Percentiles rank a stretch among this genome's conserved stretches.
Evolutionary conservation across 2,888 invertebrate species (phyloP).

Genomic region (Mythimna vitellina): DNA sequence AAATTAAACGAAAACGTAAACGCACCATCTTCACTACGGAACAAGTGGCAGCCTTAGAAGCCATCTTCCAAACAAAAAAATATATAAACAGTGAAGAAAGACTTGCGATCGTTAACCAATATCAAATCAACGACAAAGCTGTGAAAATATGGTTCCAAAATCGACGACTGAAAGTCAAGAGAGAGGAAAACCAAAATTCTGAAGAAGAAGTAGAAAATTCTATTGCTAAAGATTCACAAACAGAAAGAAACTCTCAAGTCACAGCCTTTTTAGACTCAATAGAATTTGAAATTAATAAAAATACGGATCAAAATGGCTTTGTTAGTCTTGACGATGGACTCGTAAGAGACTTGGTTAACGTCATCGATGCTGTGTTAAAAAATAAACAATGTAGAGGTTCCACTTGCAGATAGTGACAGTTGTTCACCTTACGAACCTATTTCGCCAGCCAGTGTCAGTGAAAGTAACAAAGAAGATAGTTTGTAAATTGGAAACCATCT

Average conservation of each 20-base stretch:
- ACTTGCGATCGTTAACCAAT: conserved; percentile 91
- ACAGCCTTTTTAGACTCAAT: too few species aligned
- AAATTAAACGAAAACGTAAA: conserved; percentile 90
- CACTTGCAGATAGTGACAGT: background rate
- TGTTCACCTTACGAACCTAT: conserved; percentile 76
- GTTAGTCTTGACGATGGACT: too few species aligned
- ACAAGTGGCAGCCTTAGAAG: conserved; percentile 93
- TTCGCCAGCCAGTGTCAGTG: conserved; percentile 74
- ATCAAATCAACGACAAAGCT: conserved; percentile 92
- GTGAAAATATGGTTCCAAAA: conserved; percentile 96
- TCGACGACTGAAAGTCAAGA: conserved; percentile 92
- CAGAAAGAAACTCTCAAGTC: background rate
- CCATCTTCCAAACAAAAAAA: conserved; percentile 92
- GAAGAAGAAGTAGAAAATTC: conserved; percentile 31
- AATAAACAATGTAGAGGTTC: too few species aligned
- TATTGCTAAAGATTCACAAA: conserved; percentile 6
- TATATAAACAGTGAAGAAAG: conserved; percentile 93
- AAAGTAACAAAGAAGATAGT: conserved; percentile 65
- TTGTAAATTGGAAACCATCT: conserved; percentile 37
- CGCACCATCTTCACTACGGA: conserved; percentile 94
- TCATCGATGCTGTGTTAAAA: too few species aligned
- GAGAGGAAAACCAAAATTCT: conserved; percentile 71
- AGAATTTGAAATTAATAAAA: too few species aligned
- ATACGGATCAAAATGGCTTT: too few species aligned
- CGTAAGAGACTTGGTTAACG: too few species aligned